A percentile compares a stretch with the other conserved stretches of the same genome.
Conservation (phyloP, 2,888 invertebrate genomes). For the Tetragonisca angustula region DNA sequence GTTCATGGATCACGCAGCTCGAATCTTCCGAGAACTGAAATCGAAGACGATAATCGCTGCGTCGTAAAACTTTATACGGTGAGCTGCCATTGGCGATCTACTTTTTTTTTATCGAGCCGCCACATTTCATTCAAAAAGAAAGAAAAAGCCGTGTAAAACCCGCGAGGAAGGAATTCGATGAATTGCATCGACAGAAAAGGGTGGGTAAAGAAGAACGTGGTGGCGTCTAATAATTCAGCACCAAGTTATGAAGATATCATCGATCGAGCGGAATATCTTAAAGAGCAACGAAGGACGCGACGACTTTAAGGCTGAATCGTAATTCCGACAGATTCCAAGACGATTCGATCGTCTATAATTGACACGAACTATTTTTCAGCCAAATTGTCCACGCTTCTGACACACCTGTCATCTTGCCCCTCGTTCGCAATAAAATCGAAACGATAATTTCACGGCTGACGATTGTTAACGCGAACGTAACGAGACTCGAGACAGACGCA, state of each 20-base stretch:
- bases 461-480: not conserved
- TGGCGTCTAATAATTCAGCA: slow-evolving; percentile 74
- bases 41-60: too few relatives aligned
- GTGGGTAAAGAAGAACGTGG: slow-evolving; percentile 55
- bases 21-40: too few relatives aligned
- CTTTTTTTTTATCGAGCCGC: too few relatives aligned
- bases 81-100: too few relatives aligned
- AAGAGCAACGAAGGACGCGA: slow-evolving; percentile 26
- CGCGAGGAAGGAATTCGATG: slow-evolving; percentile 19
- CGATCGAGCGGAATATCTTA: slow-evolving; percentile 73
- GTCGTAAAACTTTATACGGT: too few relatives aligned
- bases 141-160: too few relatives aligned
- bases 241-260: slow-evolving; percentile 79
- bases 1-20: too few relatives aligned
- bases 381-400: not conserved
- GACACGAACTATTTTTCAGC: not conserved
- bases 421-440: not conserved
- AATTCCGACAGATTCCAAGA: not conserved
- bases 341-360: not conserved
- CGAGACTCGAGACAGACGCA: not conserved
- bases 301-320: slow-evolving; percentile 12
- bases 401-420: not conserved
- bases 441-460: not conserved
- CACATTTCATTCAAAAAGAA: too few relatives aligned
- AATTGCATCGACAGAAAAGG: slow-evolving; percentile 36